Base-by-base conservation (phyloP, 2,797 vertebrate genomes). In the Sebastes itinus region DNA sequence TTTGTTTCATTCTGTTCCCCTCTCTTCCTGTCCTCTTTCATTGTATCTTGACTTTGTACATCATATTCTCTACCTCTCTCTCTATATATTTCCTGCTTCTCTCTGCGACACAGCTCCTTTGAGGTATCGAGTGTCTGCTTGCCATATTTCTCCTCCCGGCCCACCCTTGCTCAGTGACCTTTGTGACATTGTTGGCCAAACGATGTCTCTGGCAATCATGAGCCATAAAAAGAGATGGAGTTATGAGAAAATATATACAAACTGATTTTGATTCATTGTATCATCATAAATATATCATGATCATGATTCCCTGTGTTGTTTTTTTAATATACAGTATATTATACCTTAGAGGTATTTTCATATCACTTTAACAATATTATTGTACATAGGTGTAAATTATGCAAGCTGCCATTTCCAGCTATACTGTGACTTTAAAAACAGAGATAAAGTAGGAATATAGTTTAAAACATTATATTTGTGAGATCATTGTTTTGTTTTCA, bases 101-200 rank as follows among this genome's bases (percentile, higher is more conserved):
- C 22, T 94, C 89, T 90, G 28, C n/a, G 80, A 90, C 90, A 94
- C 82, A 88, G 75, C 90, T 93, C 96, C 94, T 95, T 95, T 96
- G 91, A 95, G 91, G 90, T 92, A 84, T 91, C 90, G 87, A 71
- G 90, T 96, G 78, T 96, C 95, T 84, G 92, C 94, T 91, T 94
- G 94, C 94, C 94, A 95, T 95, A 94, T 96, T 94, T 91, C 65
- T 93, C 54, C 16, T 68, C 70, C 66, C 54, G 91, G 92, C 73
- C 42, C 76, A 18, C 67, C 75, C 77, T 81, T 87, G 75, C 78
- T 91, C 64, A 42, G 77, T 95, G 97, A 99, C 97, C 97, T 96
- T 90, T 94, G 83, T 97, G 97, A 97, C 97, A 97, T 96, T 95
- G 96, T 96, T 96, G 96, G 95, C 93, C 77, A 95, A 97, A 97